These are phyloP conservation scores for Eupithecia pulchellata DNA, from an alignment of 2,888 invertebrate genomes.

Conservation along the genomic window DNA sequence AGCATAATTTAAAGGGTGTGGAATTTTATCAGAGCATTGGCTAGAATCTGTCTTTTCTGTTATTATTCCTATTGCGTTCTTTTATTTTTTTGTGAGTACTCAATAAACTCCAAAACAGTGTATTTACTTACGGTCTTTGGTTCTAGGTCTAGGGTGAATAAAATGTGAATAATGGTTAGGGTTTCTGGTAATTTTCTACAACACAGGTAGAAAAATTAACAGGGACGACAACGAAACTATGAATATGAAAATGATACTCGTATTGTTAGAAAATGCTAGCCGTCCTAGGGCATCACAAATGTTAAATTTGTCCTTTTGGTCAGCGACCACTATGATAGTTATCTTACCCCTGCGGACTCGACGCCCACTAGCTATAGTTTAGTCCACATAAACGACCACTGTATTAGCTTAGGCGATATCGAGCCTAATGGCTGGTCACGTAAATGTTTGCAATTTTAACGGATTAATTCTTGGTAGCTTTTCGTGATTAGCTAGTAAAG, in stretches of 20 bases:
- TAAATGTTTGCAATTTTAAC: conserved; percentile 9
- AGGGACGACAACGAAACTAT: too few species aligned
- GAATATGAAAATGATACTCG: too few species aligned
- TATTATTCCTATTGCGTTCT: too few species aligned
- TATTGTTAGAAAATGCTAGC: too few species aligned
- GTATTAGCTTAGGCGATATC: conserved; percentile 8
- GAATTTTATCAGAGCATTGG: neutral
- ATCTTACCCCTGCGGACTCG: neutral
- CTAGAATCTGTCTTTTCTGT: neutral
- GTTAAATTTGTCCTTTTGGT: neutral
- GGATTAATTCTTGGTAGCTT: neutral
- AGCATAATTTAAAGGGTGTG: neutral
- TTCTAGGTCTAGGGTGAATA: too few species aligned
- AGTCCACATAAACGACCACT: neutral
- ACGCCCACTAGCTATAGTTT: neutral
- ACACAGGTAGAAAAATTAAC: too few species aligned
- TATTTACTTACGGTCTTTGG: too few species aligned
- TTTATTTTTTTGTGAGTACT: too few species aligned
- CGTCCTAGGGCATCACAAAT: too few species aligned
- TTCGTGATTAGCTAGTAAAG: neutral
- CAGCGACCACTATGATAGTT: neutral
- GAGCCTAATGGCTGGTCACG: conserved; percentile 2
- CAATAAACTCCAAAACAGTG: too few species aligned
- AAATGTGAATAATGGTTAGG: too few species aligned
- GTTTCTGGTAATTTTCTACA: too few species aligned